These are phyloP conservation scores for Drosophila malerkotliana DNA, from an alignment of 1,140 invertebrate species.

Conservation along the genomic window DNA sequence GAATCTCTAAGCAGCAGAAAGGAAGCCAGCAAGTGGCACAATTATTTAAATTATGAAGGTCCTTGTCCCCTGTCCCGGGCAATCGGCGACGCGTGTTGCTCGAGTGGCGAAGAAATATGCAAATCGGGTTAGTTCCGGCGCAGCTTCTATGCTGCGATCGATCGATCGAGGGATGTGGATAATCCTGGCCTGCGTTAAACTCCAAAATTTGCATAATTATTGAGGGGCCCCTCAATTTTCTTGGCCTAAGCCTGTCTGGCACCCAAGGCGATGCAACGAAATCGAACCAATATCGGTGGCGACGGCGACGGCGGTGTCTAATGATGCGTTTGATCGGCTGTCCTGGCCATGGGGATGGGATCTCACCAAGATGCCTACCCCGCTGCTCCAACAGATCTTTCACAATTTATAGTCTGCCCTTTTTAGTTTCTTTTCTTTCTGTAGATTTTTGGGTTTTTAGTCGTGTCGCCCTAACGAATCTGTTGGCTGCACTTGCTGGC, in stretches of 20 bases:
- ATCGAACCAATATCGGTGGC: conserved; percentile 40
- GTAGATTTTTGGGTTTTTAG: conserved; percentile 12
- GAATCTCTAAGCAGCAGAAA: conserved; percentile 79
- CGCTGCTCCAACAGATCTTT: conserved; percentile 27
- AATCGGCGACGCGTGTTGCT: conserved; percentile 69
- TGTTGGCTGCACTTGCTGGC: conserved; percentile 42
- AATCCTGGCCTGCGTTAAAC: conserved; percentile 59
- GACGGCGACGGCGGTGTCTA: conserved; percentile 69
- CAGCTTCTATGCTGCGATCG: conserved; percentile 70
- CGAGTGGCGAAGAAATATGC: conserved; percentile 65
- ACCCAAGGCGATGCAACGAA: conserved; percentile 44
- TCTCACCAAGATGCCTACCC: neutral
- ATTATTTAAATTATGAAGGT: conserved; percentile 83
- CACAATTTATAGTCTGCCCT: conserved; percentile 67
- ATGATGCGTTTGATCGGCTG: conserved; percentile 69
- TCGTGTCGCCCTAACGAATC: conserved; percentile 46
- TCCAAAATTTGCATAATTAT: conserved; percentile 79
- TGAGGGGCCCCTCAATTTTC: conserved; percentile 45
- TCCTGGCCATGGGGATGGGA: conserved; percentile 17
- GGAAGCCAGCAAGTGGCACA: conserved; percentile 81
- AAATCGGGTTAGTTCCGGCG: conserved; percentile 76
- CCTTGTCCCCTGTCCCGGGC: conserved; percentile 22
- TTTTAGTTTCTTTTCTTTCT: conserved; percentile 14
- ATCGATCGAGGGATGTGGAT: conserved; percentile 47
- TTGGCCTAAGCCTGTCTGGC: conserved; percentile 50